A percentile compares a stretch with the other conserved stretches of the same genome.
Evolutionary conservation across 2,888 invertebrate species (phyloP).

Genomic region (Mactromeris polynyma): DNA sequence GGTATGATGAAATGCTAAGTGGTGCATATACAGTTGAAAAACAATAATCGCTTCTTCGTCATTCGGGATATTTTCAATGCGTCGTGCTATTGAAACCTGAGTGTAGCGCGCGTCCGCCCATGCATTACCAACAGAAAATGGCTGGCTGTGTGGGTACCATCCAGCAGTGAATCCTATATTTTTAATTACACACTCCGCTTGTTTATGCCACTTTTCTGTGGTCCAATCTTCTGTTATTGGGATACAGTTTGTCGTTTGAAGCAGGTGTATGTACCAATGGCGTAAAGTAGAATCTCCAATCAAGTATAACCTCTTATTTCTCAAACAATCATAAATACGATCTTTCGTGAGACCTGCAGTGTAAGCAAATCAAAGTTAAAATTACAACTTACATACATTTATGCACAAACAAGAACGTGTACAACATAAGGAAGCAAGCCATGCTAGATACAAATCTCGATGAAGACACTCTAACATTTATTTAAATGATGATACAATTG

Average conservation of each 20-base stretch:
- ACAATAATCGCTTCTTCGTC: slow-evolving; percentile 35
- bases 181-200: not conserved
- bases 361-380: not conserved
- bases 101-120: not conserved
- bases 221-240: slow-evolving; percentile 32
- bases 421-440: not conserved
- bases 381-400: not conserved
- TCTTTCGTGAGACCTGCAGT: not conserved
- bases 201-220: slow-evolving; percentile 33
- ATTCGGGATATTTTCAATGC: not conserved
- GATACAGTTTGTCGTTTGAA: slow-evolving; percentile 1
- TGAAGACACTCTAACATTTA: no score
- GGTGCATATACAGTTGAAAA: slow-evolving; percentile 35
- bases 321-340: slow-evolving; percentile 20
- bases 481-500: no score
- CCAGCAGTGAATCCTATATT: slow-evolving; percentile 24
- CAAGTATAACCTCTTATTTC: slow-evolving; percentile 27
- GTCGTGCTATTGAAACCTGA: not conserved
- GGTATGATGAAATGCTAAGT: slow-evolving; percentile 33
- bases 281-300: slow-evolving; percentile 41
- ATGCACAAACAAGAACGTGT: not conserved
- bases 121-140: slow-evolving; percentile 6
- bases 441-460: no score
- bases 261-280: slow-evolving; percentile 37
- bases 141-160: slow-evolving; percentile 26